These are phyloP conservation scores for Scaptodrosophila latifasciaeformis DNA, from an alignment of 2,888 invertebrate species.

Conservation along the genomic window DNA sequence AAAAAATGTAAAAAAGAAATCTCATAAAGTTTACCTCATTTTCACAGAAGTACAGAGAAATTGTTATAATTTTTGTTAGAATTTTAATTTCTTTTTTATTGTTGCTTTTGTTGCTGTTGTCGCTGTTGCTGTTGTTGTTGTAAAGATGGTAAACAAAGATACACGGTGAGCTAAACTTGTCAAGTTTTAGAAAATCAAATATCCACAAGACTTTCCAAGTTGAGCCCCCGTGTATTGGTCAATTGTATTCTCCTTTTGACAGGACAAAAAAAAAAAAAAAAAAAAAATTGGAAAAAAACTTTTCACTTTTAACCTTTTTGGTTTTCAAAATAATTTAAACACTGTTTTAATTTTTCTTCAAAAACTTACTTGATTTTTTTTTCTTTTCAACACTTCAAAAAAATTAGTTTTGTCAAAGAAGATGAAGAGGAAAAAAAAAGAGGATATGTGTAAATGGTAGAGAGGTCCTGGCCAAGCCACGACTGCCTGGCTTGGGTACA, in stretches of 20 bases:
- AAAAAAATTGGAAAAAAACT: not conserved
- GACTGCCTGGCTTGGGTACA: constrained; percentile 69
- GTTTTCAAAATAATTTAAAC: too few relatives aligned
- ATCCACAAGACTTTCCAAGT: constrained; percentile 59
- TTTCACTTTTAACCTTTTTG: too few relatives aligned
- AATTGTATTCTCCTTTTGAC: not conserved
- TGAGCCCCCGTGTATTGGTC: constrained; percentile 46
- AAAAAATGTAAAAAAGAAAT: too few relatives aligned
- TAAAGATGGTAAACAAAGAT: constrained; percentile 2
- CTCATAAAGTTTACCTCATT: too few relatives aligned
- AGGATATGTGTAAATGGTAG: not conserved
- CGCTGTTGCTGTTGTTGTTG: constrained; percentile 8
- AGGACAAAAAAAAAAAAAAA: not conserved
- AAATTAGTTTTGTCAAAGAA: too few relatives aligned
- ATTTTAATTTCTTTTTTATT: not conserved
- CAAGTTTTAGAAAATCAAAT: constrained; percentile 55
- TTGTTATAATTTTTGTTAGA: not conserved
- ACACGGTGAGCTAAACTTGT: constrained; percentile 59
- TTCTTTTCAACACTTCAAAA: constrained; percentile 2
- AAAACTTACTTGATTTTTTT: not conserved
- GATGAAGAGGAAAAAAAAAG: too few relatives aligned
- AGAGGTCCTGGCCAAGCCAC: constrained; percentile 24
- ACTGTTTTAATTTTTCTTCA: not conserved
- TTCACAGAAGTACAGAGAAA: too few relatives aligned
- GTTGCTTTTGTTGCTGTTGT: not conserved